Base-by-base conservation (phyloP, 2,888 invertebrate genomes). In the Empis stercorea region DNA sequence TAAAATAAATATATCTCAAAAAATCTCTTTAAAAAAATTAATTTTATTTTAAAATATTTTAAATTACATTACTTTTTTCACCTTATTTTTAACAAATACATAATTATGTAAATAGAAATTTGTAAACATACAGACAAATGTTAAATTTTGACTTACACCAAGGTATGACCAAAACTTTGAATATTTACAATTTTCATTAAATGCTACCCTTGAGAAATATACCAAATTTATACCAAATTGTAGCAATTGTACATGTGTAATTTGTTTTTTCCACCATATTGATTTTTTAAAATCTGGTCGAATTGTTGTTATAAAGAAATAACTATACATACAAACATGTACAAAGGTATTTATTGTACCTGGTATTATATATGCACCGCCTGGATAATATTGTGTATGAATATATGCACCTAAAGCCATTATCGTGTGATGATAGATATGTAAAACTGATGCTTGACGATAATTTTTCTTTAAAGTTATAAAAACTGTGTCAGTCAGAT, bases 231-330 rank as follows among this genome's bases (percentile, higher is more conserved):
- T 49, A 34, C 75, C 59, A 60, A 85, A 84, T 61, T 85, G 85
- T 0, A 77, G 75, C 58, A 91, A 74, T 70, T 92, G 91, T 50
- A 87, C 59, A 57, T 81, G 80, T 0, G 91, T 91, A 50, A 92
- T 80, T 57, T 85, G 75, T 56, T 84, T 86, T 63, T 91, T 92
- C 82, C 87, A 84, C 81, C 83, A 83, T 1, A 83, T 61, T 45
- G 79, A 83, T 44, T 79, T 70, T 58, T 81, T 83, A 58, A 81
- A 75, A 42, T 75, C 73, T 0, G 84, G 83, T 44, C 81, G 74
- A 46, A 81, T 69, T 0, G 84, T 83, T 0, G 86, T 76, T 47
- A 85, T 59, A 9, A 87, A 73, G 61, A 91, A 92, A 63, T 92
- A 86, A 1, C 72, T 70, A 61, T 92, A 92, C 89, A 92, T 91